Evolutionary conservation across 2,113 vertebrate species (phyloP), one percentile per base, ranked within the genome.

Genomic region (Philantomba maxwellii): DNA sequence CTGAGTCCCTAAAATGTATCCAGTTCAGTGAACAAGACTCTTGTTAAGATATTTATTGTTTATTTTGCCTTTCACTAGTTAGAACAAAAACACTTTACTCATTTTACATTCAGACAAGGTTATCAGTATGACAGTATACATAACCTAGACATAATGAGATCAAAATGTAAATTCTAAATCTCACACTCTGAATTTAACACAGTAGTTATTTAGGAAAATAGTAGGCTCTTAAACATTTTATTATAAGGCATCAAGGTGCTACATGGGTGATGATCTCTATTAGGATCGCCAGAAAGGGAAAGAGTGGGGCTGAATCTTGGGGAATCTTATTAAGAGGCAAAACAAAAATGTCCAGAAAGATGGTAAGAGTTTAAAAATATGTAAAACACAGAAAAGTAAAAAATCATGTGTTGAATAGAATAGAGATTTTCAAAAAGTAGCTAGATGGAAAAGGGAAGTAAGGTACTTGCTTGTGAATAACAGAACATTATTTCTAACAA

Each of bases 1-100:
- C n/a, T 60, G 87, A 97, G 93, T 97, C 89, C 96, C 95, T 97
- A 93, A 97, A 97, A 91, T 83, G 96, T 96, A 84, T 62, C 87
- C 82, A 97, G 57, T 70, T 97, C 94, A 96, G 77, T 94, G 97
- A 98, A 97, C 86, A 98, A 70, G 93, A 47, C 47, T 39, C 55
- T 94, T 80, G 51, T 21, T 95, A 93, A 97, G 94, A 96, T 77
- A 96, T 88, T 94, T 97, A 88, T 87, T 90, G n/a, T 60, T 51
- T 94, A 95, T 86, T 82, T 94, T 97, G 60, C 49, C 53, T 97
- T 80, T 97, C 66, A 92, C 39, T 92, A 96, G 87, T 97, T 51
- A 43, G 75, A 88, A 57, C 13, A 73, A 81, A 28, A 64, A 87
- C 17, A 25, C 47, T 96, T 96, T 92, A 77, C 0, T 90, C 57